Percentiles rank a stretch among this genome's conserved stretches.
These are phyloP conservation scores for Alentia gelatinosa DNA, from an alignment of 2,888 invertebrate species.

Conservation along the genomic window DNA sequence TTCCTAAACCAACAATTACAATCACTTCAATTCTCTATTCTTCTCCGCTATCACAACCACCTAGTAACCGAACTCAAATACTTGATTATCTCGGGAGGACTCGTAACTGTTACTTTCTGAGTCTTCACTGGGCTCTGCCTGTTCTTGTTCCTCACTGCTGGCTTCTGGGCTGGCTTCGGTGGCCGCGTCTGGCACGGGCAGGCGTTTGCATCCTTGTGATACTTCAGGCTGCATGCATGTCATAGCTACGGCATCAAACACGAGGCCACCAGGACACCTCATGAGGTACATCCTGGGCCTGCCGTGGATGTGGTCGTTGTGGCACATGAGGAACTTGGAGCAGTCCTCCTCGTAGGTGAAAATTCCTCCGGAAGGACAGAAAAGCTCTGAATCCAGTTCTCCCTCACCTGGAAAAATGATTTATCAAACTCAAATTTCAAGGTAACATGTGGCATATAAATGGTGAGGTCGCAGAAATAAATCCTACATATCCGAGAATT, in stretches of 20 bases:
- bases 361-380: constrained; percentile 61
- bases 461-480: too few relatives aligned
- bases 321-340: constrained; percentile 63
- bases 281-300: constrained; percentile 63
- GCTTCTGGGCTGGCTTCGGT: neutral
- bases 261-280: constrained; percentile 61
- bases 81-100: neutral
- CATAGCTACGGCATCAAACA: constrained; percentile 60
- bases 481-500: too few relatives aligned
- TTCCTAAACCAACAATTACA: too few relatives aligned
- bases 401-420: neutral
- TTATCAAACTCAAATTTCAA: too few relatives aligned
- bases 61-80: neutral
- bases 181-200: neutral
- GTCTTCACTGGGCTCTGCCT: neutral
- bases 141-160: neutral
- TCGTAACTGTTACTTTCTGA: neutral
- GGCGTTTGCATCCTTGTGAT: neutral
- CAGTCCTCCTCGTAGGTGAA: constrained; percentile 63
- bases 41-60: too few relatives aligned
- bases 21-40: too few relatives aligned
- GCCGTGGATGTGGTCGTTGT: constrained; percentile 57
- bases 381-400: constrained; percentile 56
- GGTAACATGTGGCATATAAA: too few relatives aligned
- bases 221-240: constrained; percentile 36